Evolutionary conservation across 2,888 invertebrate species (phyloP), one percentile per base, ranked within the genome.

Genomic region (Fragum fragum): DNA sequence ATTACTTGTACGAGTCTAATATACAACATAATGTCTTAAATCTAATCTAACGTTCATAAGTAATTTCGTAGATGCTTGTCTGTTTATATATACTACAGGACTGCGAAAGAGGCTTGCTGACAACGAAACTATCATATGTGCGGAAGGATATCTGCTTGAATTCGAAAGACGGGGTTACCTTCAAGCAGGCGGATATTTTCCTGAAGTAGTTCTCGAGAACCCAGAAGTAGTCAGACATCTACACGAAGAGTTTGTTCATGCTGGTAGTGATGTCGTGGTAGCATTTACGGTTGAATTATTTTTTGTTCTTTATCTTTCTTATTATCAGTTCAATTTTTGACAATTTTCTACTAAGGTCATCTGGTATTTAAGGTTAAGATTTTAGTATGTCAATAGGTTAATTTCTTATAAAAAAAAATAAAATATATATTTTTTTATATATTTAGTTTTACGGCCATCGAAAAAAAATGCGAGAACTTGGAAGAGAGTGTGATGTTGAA

Each of bases 271-370:
- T 53, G 94, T 94, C 6, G 92, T 93, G 0, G 81, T 92, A 16
- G 94, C 94, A 0, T 92, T 94, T 70, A 93, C 92, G 74, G 94
- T 94, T 87, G n/a, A n/a, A n/a, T n/a, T n/a, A n/a, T n/a, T n/a
- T n/a, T n/a, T n/a, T n/a, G n/a, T n/a, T n/a, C n/a, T n/a, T n/a
- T n/a, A n/a, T n/a, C n/a, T n/a, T n/a, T n/a, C n/a, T n/a, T n/a
- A n/a, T n/a, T n/a, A n/a, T n/a, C n/a, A n/a, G n/a, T n/a, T n/a
- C n/a, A n/a, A n/a, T n/a, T n/a, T n/a, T n/a, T n/a, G n/a, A n/a
- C n/a, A n/a, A n/a, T n/a, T n/a, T n/a, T n/a, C n/a, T n/a, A n/a
- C n/a, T n/a, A n/a, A n/a, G n/a, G n/a, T n/a, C n/a, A n/a, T n/a
- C n/a, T n/a, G n/a, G n/a, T n/a, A n/a, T n/a, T n/a, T n/a, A n/a